Percentiles rank a stretch among this genome's conserved stretches.
Evolutionary conservation across 2,797 vertebrate genomes (phyloP).

Genomic region (Megaceryle alcyon): DNA sequence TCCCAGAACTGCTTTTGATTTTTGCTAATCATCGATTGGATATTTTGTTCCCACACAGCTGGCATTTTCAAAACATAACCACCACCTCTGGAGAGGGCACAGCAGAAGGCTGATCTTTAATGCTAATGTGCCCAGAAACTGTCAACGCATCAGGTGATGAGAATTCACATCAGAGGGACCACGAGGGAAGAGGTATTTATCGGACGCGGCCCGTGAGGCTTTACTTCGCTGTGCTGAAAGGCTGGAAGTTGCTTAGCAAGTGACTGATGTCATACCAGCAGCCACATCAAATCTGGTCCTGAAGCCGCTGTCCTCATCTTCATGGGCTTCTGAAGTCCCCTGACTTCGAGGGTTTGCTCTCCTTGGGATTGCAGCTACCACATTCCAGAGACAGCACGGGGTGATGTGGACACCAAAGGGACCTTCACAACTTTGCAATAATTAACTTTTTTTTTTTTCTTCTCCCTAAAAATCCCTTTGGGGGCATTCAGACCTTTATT

Average conservation of each 20-base stretch:
- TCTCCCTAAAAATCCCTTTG: neutral
- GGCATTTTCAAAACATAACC: constrained; percentile 66
- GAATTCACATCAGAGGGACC: constrained; percentile 13
- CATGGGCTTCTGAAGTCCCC: neutral
- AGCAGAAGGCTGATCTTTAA: constrained; percentile 56
- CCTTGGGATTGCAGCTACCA: neutral
- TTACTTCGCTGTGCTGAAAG: neutral
- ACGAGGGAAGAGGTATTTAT: neutral
- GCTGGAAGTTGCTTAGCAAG: neutral
- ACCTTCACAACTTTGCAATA: neutral
- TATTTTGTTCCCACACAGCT: constrained; percentile 72
- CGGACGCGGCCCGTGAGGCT: neutral
- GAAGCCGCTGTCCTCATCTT: neutral
- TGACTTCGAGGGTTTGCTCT: neutral
- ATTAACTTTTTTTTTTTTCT: neutral
- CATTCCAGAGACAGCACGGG: fast-evolving
- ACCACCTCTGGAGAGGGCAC: constrained; percentile 60
- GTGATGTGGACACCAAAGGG: neutral
- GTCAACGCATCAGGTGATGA: constrained; percentile 40
- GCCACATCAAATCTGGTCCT: neutral
- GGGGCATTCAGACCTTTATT: constrained; percentile 39
- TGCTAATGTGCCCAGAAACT: constrained; percentile 49
- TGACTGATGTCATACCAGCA: neutral
- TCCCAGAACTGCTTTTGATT: constrained; percentile 67
- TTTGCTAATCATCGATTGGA: constrained; percentile 65